Base-by-base conservation (phyloP, 2,888 invertebrate genomes). In the Calliopum simillimum region DNA sequence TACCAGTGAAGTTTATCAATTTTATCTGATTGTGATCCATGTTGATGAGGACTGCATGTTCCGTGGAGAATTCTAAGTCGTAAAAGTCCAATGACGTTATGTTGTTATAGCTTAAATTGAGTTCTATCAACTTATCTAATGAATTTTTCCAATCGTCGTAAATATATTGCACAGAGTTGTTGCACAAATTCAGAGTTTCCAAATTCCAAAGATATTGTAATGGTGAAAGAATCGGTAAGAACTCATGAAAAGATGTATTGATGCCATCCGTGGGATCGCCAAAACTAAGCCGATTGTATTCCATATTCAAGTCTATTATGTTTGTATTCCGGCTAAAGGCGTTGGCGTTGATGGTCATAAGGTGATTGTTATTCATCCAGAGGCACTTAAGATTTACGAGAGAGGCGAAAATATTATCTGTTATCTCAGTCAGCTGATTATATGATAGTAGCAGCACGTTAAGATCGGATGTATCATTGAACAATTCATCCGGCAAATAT, bases 21-120 rank as follows among this genome's bases (percentile, higher is more conserved):
- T 79, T 78, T 47, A 91, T 89, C n/a, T 87, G 85, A 77, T 91
- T 91, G 80, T 88, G 80, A 0, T 87, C 85, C 6, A 91, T 80
- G 76, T 90, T 88, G 1, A 91, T 83, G 1, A 77, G 75, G 11
- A 89, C 72, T 43, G 75, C 65, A 1, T 84, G 73, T 33, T 72
- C 75, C 53, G 16, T 16, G n/a, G n/a, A n/a, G n/a, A n/a, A n/a
- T n/a, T n/a, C n/a, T 12, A 89, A 73, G 76, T 87, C 87, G 46
- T 74, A 74, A 56, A 81, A 81, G 73, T 82, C 79, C 62, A 88
- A 79, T 58, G 77, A 74, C 82, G 88, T 86, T 61, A 95, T 89
- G n/a, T 88, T 85, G 79, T 93, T 93, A 79, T 89, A 87, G 71
- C 90, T 91, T 23, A 95, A 87, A 82, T 93, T 91, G 59, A 96